Evolutionary conservation across 1,140 invertebrate genomes (phyloP).

Genomic region (Tetragonula clypearis): DNA sequence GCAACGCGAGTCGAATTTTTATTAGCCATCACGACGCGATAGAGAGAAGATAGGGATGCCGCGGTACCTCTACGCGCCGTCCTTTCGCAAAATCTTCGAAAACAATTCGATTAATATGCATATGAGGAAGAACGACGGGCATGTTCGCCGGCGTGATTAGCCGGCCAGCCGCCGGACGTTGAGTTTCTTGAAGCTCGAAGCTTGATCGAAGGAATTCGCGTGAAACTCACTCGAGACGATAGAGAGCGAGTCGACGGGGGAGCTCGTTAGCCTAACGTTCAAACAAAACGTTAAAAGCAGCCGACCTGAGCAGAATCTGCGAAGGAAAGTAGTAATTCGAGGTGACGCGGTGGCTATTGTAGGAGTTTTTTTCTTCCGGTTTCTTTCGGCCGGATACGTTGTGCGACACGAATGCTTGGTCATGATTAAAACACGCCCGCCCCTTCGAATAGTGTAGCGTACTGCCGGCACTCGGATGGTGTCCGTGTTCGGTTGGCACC

Average conservation of each 20-base stretch:
- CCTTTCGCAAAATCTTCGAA: constrained; percentile 44
- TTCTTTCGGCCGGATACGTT: constrained; percentile 7
- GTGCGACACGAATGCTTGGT: constrained; percentile 46
- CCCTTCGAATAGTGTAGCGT: neutral
- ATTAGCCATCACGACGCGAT: constrained; percentile 31
- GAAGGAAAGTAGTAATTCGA: constrained; percentile 33
- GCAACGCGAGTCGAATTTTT: constrained; percentile 61
- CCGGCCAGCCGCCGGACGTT: neutral
- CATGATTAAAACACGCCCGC: constrained; percentile 56
- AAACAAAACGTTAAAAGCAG: neutral
- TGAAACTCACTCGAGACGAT: neutral
- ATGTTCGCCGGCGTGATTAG: neutral
- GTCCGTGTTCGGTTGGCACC: neutral
- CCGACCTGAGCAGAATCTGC: constrained; percentile 35
- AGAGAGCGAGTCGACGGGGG: constrained; percentile 55
- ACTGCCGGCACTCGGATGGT: neutral
- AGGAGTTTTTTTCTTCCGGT: constrained; percentile 19
- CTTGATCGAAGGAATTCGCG: neutral
- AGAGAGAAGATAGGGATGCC: neutral
- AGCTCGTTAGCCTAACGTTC: too few species aligned
- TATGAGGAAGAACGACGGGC: constrained; percentile 12
- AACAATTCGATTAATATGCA: constrained; percentile 57
- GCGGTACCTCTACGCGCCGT: neutral
- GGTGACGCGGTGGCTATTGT: neutral
- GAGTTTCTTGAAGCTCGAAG: too few species aligned